phyloP scores from a whole-genome alignment of 2,888 invertebrate genomes.

The Xylota sylvarum region DNA sequence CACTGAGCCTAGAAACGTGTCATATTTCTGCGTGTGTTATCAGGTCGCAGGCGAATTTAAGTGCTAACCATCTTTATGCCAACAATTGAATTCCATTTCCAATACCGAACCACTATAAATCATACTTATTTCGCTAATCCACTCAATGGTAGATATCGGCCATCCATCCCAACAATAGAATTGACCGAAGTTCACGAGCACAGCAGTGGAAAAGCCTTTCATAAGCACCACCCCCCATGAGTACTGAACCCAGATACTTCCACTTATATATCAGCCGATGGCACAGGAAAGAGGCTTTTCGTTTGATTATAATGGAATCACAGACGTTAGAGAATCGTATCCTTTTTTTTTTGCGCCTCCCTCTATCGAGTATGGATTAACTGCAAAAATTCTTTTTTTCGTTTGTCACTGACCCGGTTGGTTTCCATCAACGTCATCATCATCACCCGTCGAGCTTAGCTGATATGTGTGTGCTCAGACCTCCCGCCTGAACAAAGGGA shows the following conservation, averaged over 20 bases:
- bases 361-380: conserved; percentile 17
- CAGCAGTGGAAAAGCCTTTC: conserved; percentile 38
- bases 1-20: neutral
- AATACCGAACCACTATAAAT: conserved; percentile 41
- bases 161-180: conserved; percentile 37
- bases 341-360: conserved; percentile 4
- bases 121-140: conserved; percentile 46
- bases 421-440: conserved; percentile 73
- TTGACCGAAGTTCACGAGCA: conserved; percentile 1
- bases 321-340: conserved; percentile 22
- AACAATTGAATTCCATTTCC: conserved; percentile 29
- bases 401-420: conserved; percentile 40
- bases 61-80: neutral
- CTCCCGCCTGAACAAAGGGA: conserved; percentile 42
- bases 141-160: conserved; percentile 23
- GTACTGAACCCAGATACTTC: conserved; percentile 33
- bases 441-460: conserved; percentile 52
- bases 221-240: conserved; percentile 23
- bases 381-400: conserved; percentile 22
- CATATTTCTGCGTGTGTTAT: neutral
- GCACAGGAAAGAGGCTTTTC: conserved; percentile 37
- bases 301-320: conserved; percentile 54
- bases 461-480: conserved; percentile 18
- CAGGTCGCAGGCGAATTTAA: neutral
- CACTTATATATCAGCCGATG: conserved; percentile 23